A percentile compares a stretch with the other conserved stretches of the same genome.
These are phyloP conservation scores for Brachypterus glaber DNA, from an alignment of 2,888 invertebrate species.

Conservation along the genomic window DNA sequence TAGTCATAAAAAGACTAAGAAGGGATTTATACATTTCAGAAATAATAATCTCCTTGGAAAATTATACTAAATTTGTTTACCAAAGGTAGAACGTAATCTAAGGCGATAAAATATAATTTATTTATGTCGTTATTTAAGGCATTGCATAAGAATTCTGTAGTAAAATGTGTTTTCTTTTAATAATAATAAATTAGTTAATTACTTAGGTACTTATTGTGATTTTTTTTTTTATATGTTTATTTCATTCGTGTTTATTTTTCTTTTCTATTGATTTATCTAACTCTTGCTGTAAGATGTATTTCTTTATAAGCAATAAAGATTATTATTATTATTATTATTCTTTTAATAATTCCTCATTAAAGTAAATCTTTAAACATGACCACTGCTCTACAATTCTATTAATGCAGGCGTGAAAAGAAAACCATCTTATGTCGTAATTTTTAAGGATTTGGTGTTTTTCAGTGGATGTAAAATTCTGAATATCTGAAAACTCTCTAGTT, in stretches of 20 bases:
- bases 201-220: too few species aligned
- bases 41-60: background rate
- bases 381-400: conserved; percentile 12
- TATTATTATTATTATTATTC: too few species aligned
- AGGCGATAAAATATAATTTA: background rate
- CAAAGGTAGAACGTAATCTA: background rate
- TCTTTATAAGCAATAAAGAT: too few species aligned
- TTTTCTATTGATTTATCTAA: too few species aligned
- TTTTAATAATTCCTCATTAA: background rate
- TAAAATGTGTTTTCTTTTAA: background rate
- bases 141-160: background rate
- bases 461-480: conserved; percentile 13
- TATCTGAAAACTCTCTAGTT: conserved; percentile 6
- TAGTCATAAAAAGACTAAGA: background rate
- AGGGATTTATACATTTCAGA: background rate
- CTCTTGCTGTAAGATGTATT: too few species aligned
- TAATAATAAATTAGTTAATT: too few species aligned
- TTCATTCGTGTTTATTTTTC: too few species aligned
- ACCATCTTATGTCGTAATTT: conserved; percentile 15
- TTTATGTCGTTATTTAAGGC: background rate
- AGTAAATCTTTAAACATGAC: conserved; percentile 5
- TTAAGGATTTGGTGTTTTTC: conserved; percentile 15
- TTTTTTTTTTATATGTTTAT: too few species aligned
- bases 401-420: conserved; percentile 12
- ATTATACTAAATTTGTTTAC: background rate